phyloP scores from a whole-genome alignment of 64 coral and sea anemone species.

The Porites lutea region DNA sequence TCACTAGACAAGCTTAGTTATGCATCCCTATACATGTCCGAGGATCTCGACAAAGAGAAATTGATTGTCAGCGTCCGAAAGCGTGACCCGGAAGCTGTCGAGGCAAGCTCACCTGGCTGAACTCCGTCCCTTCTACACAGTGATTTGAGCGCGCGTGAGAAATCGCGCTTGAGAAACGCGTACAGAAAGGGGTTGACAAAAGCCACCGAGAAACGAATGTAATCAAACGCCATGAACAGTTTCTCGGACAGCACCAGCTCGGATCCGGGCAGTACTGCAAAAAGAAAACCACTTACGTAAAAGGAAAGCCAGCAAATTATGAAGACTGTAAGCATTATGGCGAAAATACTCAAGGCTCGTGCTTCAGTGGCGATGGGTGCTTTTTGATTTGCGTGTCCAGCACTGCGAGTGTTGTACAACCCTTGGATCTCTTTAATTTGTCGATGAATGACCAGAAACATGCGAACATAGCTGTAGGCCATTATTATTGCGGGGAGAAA shows the following conservation, averaged over 20 bases:
- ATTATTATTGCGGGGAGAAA: slow-evolving; percentile 83
- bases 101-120: slow-evolving; percentile 38
- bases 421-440: slow-evolving; percentile 87
- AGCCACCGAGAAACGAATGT: slow-evolving; percentile 80
- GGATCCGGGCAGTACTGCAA: background rate
- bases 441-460: slow-evolving; percentile 89
- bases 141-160: slow-evolving; percentile 73
- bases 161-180: slow-evolving; percentile 95
- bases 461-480: slow-evolving; percentile 73
- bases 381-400: slow-evolving; percentile 16
- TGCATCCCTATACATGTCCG: slow-evolving; percentile 40
- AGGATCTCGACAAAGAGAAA: slow-evolving; percentile 43
- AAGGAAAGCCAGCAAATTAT: slow-evolving; percentile 76
- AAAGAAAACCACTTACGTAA: slow-evolving; percentile 40
- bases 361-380: slow-evolving; percentile 91
- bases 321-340: slow-evolving; percentile 80
- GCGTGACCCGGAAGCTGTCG: slow-evolving; percentile 34
- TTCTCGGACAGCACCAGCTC: background rate
- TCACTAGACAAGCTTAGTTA: background rate
- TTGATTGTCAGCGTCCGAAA: slow-evolving; percentile 42
- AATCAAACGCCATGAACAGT: slow-evolving; percentile 56
- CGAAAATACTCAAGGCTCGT: slow-evolving; percentile 79
- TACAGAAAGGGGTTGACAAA: slow-evolving; percentile 88
- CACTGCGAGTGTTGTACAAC: slow-evolving; percentile 59
- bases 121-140: slow-evolving; percentile 66